Percentiles rank a stretch among this genome's conserved stretches.
These are phyloP conservation scores for Drosophila silvestris DNA, from an alignment of 2,888 invertebrate species.

Conservation along the genomic window DNA sequence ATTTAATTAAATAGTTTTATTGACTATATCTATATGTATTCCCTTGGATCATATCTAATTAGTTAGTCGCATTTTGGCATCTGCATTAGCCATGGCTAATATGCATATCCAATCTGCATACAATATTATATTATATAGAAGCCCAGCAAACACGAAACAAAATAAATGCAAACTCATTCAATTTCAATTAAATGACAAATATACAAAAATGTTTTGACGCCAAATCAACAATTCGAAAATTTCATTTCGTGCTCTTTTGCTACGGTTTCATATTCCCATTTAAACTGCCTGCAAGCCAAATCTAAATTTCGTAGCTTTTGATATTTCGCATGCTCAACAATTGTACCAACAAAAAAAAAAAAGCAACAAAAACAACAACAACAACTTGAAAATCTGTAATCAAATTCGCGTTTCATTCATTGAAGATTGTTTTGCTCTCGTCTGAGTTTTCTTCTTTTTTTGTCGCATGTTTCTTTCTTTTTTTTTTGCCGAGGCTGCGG, in stretches of 20 bases:
- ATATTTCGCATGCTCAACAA: conserved; percentile 60
- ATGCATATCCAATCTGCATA: conserved; percentile 47
- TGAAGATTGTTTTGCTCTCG: conserved; percentile 50
- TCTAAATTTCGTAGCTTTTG: conserved; percentile 36
- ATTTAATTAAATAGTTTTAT: neutral
- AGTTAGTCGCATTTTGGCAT: conserved; percentile 56
- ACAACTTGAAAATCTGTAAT: conserved; percentile 39
- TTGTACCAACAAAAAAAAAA: conserved; percentile 31
- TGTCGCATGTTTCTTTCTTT: conserved; percentile 63
- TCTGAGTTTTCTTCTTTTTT: conserved; percentile 29
- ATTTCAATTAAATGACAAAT: conserved; percentile 77
- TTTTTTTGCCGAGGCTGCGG: conserved; percentile 22
- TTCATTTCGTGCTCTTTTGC: conserved; percentile 59
- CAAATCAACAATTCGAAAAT: conserved; percentile 72
- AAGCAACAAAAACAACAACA: conserved; percentile 25
- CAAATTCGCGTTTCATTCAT: conserved; percentile 69
- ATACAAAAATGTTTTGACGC: conserved; percentile 77
- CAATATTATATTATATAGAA: conserved; percentile 6
- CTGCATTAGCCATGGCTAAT: conserved; percentile 44
- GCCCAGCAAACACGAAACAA: neutral
- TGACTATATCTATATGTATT: neutral
- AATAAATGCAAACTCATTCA: conserved; percentile 72
- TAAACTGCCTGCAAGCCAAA: conserved; percentile 42
- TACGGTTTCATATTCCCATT: conserved; percentile 62
- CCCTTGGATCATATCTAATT: conserved; percentile 26